These are phyloP conservation scores for Polyommatus icarus DNA, from an alignment of 2,888 invertebrate genomes.

Conservation along the genomic window DNA sequence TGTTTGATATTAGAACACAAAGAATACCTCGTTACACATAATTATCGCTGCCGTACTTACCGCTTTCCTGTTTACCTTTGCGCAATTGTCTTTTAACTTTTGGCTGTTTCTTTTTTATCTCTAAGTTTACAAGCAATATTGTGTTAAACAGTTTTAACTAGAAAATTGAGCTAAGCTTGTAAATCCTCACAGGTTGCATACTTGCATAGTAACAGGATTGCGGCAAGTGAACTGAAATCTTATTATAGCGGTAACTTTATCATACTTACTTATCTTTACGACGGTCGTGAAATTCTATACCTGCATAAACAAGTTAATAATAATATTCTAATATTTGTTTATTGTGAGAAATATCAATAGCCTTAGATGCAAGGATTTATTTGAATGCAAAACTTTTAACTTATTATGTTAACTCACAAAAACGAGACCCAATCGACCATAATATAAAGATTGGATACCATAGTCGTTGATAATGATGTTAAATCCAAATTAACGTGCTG, in stretches of 20 bases:
- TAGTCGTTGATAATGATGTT: no score
- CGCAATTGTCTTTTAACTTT: not conserved
- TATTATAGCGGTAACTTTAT: conserved; percentile 2
- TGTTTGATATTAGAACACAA: conserved; percentile 14
- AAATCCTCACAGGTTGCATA: not conserved
- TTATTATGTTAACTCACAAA: no score
- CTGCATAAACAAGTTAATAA: not conserved
- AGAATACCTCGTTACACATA: not conserved
- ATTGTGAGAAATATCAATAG: not conserved
- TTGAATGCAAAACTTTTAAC: not conserved
- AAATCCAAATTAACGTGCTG: no score
- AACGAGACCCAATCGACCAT: no score
- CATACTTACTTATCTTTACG: not conserved
- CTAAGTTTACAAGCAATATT: no score
- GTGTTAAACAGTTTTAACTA: not conserved
- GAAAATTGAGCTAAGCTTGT: not conserved
- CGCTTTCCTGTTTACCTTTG: not conserved
- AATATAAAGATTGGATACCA: no score
- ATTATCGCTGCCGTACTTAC: not conserved
- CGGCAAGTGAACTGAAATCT: conserved; percentile 13
- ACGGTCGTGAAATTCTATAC: conserved; percentile 20
- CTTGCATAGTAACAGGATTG: not conserved
- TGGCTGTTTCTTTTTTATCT: no score
- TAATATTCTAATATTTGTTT: conserved; percentile 9
- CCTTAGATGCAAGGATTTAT: not conserved